Percentiles rank a stretch among this genome's conserved stretches.
Evolutionary conservation across 2,888 invertebrate genomes (phyloP).

Genomic region (Nemapogon koenigi): DNA sequence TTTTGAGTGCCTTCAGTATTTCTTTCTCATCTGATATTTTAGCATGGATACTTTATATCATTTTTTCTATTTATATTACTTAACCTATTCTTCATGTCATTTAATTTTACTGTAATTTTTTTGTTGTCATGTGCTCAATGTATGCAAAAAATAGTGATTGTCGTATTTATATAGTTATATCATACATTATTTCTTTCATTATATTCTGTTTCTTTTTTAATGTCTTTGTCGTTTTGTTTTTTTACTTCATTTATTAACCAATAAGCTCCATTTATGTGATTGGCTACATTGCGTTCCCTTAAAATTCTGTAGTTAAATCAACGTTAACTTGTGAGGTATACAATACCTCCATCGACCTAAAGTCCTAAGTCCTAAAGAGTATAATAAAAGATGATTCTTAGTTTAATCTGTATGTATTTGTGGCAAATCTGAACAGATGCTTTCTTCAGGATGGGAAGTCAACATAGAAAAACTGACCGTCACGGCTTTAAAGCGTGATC

Average conservation of each 20-base stretch:
- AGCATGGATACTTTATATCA: slow-evolving; percentile 1
- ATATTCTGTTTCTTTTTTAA: slow-evolving; percentile 9
- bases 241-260: background rate
- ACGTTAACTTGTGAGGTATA: too few species aligned
- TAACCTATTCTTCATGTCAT: slow-evolving; percentile 4
- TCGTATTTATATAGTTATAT: slow-evolving; percentile 11
- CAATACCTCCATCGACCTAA: too few species aligned
- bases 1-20: slow-evolving; percentile 6
- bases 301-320: too few species aligned
- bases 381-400: too few species aligned
- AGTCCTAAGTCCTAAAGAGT: too few species aligned
- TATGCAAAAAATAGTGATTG: too few species aligned
- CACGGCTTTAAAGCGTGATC: too few species aligned
- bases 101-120: slow-evolving; percentile 7
- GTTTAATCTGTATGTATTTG: too few species aligned
- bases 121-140: slow-evolving; percentile 6
- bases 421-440: too few species aligned
- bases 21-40: slow-evolving; percentile 7
- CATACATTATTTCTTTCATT: slow-evolving; percentile 13
- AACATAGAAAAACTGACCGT: too few species aligned
- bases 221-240: slow-evolving; percentile 9
- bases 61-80: slow-evolving; percentile 2
- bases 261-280: background rate
- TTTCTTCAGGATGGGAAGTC: too few species aligned
- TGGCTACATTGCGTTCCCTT: too few species aligned